These are phyloP conservation scores for Thalassaphorura encarpata DNA, from an alignment of 1,140 invertebrate genomes.

Conservation along the genomic window DNA sequence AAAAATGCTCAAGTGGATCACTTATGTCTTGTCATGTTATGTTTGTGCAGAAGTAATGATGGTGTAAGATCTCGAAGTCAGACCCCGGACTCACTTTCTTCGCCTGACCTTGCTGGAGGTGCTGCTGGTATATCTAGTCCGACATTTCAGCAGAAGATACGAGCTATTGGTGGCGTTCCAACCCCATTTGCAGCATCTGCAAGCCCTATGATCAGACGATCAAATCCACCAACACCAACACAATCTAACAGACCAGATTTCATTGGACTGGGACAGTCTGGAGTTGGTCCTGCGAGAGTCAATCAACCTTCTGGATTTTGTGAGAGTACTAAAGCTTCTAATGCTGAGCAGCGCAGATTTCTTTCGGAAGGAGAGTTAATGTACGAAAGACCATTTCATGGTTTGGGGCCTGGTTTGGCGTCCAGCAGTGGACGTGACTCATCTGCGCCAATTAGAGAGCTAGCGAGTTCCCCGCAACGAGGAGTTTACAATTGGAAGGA, in stretches of 20 bases:
- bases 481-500: constrained; percentile 77
- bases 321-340: constrained; percentile 29
- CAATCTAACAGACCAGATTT: constrained; percentile 73
- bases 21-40: constrained; percentile 11
- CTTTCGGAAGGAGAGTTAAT: constrained; percentile 73
- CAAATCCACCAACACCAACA: constrained; percentile 77
- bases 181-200: constrained; percentile 75
- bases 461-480: constrained; percentile 70
- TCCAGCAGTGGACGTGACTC: too few species aligned
- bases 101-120: constrained; percentile 42
- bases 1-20: neutral
- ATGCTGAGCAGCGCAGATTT: constrained; percentile 52
- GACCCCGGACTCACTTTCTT: constrained; percentile 55
- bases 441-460: constrained; percentile 48
- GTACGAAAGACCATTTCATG: constrained; percentile 45
- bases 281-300: constrained; percentile 28
- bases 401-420: constrained; percentile 43
- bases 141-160: constrained; percentile 79
- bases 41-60: constrained; percentile 34
- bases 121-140: constrained; percentile 51
- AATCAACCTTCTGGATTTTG: too few species aligned
- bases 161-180: constrained; percentile 68
- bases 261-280: constrained; percentile 53
- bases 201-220: constrained; percentile 59
- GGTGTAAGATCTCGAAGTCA: constrained; percentile 48